A percentile compares a stretch with the other conserved stretches of the same genome.
phyloP scores from a whole-genome alignment of 2,888 invertebrate genomes.

The Sinhomidia bicolor region DNA sequence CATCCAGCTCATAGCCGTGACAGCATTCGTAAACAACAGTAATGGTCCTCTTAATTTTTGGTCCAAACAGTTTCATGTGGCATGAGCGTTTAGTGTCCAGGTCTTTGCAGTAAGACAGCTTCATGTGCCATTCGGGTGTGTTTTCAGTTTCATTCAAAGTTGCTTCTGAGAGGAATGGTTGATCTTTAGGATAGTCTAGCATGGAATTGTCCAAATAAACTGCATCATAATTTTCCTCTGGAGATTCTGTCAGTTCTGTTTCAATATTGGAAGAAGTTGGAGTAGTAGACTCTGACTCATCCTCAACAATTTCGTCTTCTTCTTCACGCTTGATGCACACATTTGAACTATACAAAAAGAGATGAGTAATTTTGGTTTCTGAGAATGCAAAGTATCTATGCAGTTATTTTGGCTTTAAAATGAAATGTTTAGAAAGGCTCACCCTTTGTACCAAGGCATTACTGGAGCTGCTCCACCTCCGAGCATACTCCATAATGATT shows the following conservation, averaged over 20 bases:
- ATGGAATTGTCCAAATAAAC: constrained; percentile 47
- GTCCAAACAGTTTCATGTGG: constrained; percentile 83
- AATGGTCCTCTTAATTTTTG: constrained; percentile 84
- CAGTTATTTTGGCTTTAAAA: background rate
- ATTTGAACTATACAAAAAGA: constrained; percentile 83
- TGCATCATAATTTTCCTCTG: constrained; percentile 57
- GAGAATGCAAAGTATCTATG: background rate
- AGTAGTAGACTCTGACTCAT: background rate
- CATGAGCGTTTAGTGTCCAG: constrained; percentile 84
- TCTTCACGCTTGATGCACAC: constrained; percentile 86
- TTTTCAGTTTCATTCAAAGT: constrained; percentile 54
- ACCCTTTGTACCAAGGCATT: constrained; percentile 83
- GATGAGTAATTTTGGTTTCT: too few relatives aligned
- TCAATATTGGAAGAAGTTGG: constrained; percentile 62
- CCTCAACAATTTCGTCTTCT: constrained; percentile 80
- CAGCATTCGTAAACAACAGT: constrained; percentile 87
- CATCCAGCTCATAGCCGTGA: constrained; percentile 85
- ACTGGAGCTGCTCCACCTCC: constrained; percentile 9
- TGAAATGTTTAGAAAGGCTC: constrained; percentile 76
- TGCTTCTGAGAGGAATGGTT: constrained; percentile 43
- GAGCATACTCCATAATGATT: constrained; percentile 41
- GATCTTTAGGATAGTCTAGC: constrained; percentile 39
- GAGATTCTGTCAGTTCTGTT: constrained; percentile 72
- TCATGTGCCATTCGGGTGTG: constrained; percentile 75
- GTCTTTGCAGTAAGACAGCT: constrained; percentile 83